phyloP scores from a whole-genome alignment of 1,140 invertebrate genomes.

The Muscidifurax raptorellus region DNA sequence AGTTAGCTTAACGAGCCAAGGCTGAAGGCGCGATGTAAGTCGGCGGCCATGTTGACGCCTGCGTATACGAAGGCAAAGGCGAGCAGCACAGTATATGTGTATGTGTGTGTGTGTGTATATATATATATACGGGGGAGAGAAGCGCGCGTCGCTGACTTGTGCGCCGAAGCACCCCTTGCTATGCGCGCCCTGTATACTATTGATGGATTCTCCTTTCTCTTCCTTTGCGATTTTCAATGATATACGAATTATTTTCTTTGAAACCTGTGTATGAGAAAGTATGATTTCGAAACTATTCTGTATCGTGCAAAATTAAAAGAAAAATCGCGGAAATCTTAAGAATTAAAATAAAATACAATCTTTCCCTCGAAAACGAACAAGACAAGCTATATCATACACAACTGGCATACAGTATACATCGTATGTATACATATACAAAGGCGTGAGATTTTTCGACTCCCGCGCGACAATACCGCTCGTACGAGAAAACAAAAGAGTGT shows the following conservation, averaged over 20 bases:
- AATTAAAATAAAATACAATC: no score
- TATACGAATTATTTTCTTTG: background rate
- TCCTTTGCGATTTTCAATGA: background rate
- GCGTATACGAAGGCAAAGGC: conserved; percentile 56
- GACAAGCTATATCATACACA: no score
- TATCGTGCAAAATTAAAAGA: background rate
- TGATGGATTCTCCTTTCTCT: conserved; percentile 25
- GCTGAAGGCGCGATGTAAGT: conserved; percentile 58
- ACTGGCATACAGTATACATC: no score
- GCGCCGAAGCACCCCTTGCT: conserved; percentile 48
- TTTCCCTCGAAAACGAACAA: no score
- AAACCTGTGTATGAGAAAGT: background rate
- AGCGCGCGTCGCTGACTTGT: conserved; percentile 59
- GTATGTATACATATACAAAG: no score
- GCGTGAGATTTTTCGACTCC: conserved; percentile 36
- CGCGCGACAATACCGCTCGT: background rate
- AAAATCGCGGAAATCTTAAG: no score
- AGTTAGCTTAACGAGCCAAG: conserved; percentile 63
- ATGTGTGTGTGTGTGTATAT: background rate
- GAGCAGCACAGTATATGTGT: background rate
- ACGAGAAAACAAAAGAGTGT: background rate
- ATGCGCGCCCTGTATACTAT: conserved; percentile 1
- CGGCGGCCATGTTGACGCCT: conserved; percentile 72
- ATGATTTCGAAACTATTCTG: no score
- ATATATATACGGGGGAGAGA: conserved; percentile 51